Percentiles rank a stretch among this genome's conserved stretches.
These are phyloP conservation scores for Drosophila pseudotalamancana DNA, from an alignment of 2,888 invertebrate species.

Conservation along the genomic window DNA sequence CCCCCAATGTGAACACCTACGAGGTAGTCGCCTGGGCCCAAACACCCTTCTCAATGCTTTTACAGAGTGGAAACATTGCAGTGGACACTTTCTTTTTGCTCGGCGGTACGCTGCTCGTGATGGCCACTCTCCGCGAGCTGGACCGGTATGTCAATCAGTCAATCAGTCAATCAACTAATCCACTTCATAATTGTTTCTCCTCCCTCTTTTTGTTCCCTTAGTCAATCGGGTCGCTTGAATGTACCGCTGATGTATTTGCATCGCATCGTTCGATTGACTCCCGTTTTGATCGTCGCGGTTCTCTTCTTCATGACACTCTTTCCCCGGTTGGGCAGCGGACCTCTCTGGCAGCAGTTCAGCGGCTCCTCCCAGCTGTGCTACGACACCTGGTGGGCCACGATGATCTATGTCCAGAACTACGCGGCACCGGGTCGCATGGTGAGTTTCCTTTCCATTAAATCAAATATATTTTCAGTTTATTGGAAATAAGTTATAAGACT, in stretches of 20 bases:
- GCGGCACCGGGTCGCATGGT: slow-evolving; percentile 72
- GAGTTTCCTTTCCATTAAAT: slow-evolving; percentile 12
- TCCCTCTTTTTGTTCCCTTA: background rate
- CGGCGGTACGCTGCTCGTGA: slow-evolving; percentile 86
- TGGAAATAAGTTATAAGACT: too few species aligned
- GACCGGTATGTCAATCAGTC: slow-evolving; percentile 64
- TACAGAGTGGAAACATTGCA: slow-evolving; percentile 83
- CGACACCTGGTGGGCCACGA: slow-evolving; percentile 83
- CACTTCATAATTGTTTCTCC: background rate
- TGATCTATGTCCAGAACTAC: slow-evolving; percentile 85
- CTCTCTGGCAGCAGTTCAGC: slow-evolving; percentile 81
- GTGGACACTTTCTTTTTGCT: slow-evolving; percentile 87
- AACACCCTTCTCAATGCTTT: slow-evolving; percentile 57
- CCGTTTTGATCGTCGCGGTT: slow-evolving; percentile 84
- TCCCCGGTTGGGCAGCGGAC: slow-evolving; percentile 84
- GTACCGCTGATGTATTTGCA: slow-evolving; percentile 75
- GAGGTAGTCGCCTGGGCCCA: slow-evolving; percentile 46
- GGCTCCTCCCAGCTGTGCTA: slow-evolving; percentile 64
- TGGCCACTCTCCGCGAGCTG: slow-evolving; percentile 60
- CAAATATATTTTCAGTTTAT: too few species aligned
- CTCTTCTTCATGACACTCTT: slow-evolving; percentile 84
- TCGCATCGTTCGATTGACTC: slow-evolving; percentile 85
- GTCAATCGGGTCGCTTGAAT: slow-evolving; percentile 55
- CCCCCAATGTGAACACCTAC: slow-evolving; percentile 50
- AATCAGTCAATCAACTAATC: too few species aligned